Evolutionary conservation across 2,113 vertebrate species (phyloP), one percentile per base, ranked within the genome.

Genomic region (Poicephalus meyeri): DNA sequence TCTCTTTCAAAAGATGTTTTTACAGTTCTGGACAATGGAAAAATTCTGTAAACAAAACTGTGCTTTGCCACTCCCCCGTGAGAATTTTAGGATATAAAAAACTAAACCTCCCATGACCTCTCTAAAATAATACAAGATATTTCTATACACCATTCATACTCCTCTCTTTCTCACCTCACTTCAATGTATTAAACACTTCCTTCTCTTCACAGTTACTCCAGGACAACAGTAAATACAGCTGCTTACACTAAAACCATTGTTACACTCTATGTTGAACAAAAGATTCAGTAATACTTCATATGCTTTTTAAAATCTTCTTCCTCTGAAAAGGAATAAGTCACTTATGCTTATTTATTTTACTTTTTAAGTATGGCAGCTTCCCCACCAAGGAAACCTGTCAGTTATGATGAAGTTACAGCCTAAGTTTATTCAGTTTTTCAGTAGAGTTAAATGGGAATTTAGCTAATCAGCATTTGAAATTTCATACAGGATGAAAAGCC

Each of bases 401-500:
- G 20, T 70, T 92, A 49, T 9, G 56, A 70, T 80, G 49, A 68
- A 80, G 65, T 71, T 58, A 74, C 53, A 70, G 60, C 33, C 23
- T 47, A 52, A 60, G 53, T 68, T 69, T 80, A 79, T 80, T 65
- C 80, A 53, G 26, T 80, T 96, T 91, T 93, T 63, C 87, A 88
- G 25, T 37, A 55, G 71, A 83, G 78, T 61, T 95, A 80, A 73
- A 95, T 25, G 60, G 80, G 49, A 79, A 69, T 70, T 84, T 64
- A 96, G 92, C 82, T 89, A 26, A 31, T 56, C n/a, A 76, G 64
- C 18, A 13, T 58, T 65, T 89, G 52, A 91, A 71, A 79, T 91
- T 89, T 61, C 41, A 86, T 14, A n/a, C 50, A 82, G 76, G 74
- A 90, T 42, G 86, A 95, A 93, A 95, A 97, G 80, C 88, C 88